Conservation (phyloP, 1,140 invertebrate species). For the Pteromalus puparum region DNA sequence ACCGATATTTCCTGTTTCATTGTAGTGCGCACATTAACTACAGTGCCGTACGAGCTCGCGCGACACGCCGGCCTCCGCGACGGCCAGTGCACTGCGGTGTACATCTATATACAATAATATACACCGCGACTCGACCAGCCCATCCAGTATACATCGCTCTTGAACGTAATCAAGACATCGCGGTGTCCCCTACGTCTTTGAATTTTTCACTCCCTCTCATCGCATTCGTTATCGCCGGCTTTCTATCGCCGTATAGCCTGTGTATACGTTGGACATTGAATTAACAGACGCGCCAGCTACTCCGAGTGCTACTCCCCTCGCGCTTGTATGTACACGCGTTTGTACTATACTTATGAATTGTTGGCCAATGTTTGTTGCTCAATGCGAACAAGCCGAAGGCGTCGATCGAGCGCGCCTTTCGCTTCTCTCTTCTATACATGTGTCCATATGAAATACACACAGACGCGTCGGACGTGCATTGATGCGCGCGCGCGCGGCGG, state of each 20-base stretch:
- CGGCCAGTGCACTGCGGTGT: neutral
- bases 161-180: slow-evolving; percentile 40
- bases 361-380: slow-evolving; percentile 35
- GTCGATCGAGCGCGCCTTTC: neutral
- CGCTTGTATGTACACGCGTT: neutral
- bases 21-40: slow-evolving; percentile 23
- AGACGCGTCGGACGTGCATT: neutral
- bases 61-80: neutral
- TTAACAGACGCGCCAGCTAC: neutral
- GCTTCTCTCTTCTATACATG: neutral
- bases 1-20: slow-evolving; percentile 41
- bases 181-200: slow-evolving; percentile 11
- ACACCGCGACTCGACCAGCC: neutral
- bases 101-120: slow-evolving; percentile 6
- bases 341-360: slow-evolving; percentile 40
- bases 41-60: neutral
- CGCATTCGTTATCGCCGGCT: slow-evolving; percentile 7
- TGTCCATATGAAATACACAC: neutral
- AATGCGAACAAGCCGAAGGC: neutral
- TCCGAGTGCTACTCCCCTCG: too few relatives aligned
- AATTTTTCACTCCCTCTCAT: slow-evolving; percentile 37
- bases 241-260: slow-evolving; percentile 4
- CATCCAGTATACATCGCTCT: neutral
- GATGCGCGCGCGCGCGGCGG: neutral
- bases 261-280: slow-evolving; percentile 2